Percentiles rank a stretch among this genome's conserved stretches.
Conservation (phyloP, 1,140 invertebrate genomes). For the Aphis craccivora region DNA sequence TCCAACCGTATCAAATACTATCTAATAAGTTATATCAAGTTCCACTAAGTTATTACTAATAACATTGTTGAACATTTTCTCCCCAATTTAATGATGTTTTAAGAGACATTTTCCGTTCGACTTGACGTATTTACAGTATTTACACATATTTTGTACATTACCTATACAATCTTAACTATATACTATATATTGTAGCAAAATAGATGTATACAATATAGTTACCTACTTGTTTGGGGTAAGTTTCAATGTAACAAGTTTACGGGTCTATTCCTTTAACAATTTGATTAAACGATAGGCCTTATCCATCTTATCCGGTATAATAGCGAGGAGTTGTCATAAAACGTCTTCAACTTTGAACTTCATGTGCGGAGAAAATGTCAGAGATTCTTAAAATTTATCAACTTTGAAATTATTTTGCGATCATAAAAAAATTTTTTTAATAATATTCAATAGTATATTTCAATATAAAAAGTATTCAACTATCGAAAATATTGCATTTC, state of each 20-base stretch:
- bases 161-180: not conserved
- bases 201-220: not conserved
- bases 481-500: not conserved
- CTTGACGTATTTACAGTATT: not conserved
- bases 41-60: no score
- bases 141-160: not conserved
- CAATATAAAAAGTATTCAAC: not conserved
- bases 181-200: not conserved
- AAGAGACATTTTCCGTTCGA: not conserved
- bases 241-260: not conserved
- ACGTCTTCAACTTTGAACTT: not conserved
- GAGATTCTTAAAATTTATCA: not conserved
- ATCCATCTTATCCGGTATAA: not conserved
- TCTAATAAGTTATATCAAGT: no score
- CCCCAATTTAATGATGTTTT: not conserved
- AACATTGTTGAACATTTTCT: not conserved
- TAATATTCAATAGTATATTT: not conserved
- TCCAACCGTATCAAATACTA: not conserved
- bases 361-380: not conserved
- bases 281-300: not conserved
- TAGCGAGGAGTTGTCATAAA: not conserved
- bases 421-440: not conserved
- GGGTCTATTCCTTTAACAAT: not conserved
- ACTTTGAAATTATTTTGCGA: not conserved
- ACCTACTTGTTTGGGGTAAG: not conserved